Percentiles rank a stretch among this genome's conserved stretches.
Evolutionary conservation across 2,797 vertebrate genomes (phyloP).

Genomic region (Amblyopsis hoosieri): DNA sequence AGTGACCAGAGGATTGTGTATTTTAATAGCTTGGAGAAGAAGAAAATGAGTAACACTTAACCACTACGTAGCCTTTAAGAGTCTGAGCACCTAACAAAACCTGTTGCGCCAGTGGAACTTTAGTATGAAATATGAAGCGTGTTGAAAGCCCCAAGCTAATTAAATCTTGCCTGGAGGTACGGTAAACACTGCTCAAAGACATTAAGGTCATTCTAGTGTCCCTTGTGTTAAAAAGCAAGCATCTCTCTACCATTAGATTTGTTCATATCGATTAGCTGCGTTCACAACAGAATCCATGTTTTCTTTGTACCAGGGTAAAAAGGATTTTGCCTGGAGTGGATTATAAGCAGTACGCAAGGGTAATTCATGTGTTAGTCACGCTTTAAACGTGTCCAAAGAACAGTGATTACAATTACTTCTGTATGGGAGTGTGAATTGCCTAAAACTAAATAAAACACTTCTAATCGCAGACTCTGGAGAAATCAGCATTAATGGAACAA

Average conservation of each 20-base stretch:
- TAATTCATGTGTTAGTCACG: conserved; percentile 53
- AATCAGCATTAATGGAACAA: conserved; percentile 62
- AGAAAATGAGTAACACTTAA: too few species aligned
- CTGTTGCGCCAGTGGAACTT: not conserved
- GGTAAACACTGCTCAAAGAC: conserved; percentile 15
- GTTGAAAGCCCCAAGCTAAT: conserved; percentile 1
- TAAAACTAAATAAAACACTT: conserved; percentile 50
- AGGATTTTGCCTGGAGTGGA: conserved; percentile 27
- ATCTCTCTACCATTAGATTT: conserved; percentile 31
- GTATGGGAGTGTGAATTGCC: conserved; percentile 41
- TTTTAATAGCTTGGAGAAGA: too few species aligned
- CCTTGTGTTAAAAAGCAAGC: conserved; percentile 34
- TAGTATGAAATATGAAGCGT: too few species aligned
- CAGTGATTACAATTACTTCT: conserved; percentile 38
- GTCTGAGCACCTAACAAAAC: too few species aligned
- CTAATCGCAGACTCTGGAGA: conserved; percentile 51
- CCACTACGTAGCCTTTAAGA: too few species aligned
- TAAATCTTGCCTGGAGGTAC: conserved; percentile 21
- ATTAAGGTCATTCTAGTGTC: conserved; percentile 29
- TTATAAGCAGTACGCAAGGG: conserved; percentile 37
- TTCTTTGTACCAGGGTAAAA: conserved; percentile 31
- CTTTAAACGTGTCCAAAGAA: conserved; percentile 51
- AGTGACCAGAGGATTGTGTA: not conserved
- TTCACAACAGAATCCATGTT: conserved; percentile 17
- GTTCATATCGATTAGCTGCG: conserved; percentile 39